Evolutionary conservation across 2,888 invertebrate genomes (phyloP).

Genomic region (Busseola fusca): DNA sequence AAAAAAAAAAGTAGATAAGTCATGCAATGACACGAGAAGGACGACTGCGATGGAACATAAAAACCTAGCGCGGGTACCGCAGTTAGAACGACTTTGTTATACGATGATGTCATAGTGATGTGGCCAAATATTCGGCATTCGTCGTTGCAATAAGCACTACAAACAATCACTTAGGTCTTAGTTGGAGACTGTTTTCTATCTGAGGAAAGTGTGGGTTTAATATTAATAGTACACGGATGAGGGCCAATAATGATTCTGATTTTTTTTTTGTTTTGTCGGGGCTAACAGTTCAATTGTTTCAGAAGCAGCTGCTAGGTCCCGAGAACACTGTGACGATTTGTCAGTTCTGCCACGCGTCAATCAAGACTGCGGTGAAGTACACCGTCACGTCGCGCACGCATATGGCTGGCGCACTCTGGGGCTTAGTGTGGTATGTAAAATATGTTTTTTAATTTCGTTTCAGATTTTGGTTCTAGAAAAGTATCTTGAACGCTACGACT

Average conservation of each 20-base stretch:
- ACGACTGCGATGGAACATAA: neutral
- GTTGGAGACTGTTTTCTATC: neutral
- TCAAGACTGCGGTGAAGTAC: slow-evolving; percentile 77
- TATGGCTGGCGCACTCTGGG: slow-evolving; percentile 70
- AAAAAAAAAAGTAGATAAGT: too few species aligned
- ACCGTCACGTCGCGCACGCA: slow-evolving; percentile 76
- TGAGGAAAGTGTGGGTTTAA: neutral
- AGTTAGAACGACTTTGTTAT: neutral
- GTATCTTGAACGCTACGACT: neutral
- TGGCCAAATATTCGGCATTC: neutral
- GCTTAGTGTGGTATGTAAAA: slow-evolving; percentile 51
- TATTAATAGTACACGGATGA: neutral
- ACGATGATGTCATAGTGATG: neutral
- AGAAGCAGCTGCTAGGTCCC: slow-evolving; percentile 71
- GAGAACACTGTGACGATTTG: slow-evolving; percentile 74
- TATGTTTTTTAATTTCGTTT: neutral
- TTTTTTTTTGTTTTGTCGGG: too few species aligned
- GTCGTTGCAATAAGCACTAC: neutral
- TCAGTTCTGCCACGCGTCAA: slow-evolving; percentile 73
- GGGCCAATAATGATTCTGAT: neutral
- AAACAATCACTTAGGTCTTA: neutral
- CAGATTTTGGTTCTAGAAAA: neutral
- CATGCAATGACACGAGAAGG: neutral
- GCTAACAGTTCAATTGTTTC: slow-evolving; percentile 23
- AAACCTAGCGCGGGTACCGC: neutral